Percentiles rank a stretch among this genome's conserved stretches.
These are phyloP conservation scores for Coenobita brevimanus DNA, from an alignment of 1,140 invertebrate species.

Conservation along the genomic window DNA sequence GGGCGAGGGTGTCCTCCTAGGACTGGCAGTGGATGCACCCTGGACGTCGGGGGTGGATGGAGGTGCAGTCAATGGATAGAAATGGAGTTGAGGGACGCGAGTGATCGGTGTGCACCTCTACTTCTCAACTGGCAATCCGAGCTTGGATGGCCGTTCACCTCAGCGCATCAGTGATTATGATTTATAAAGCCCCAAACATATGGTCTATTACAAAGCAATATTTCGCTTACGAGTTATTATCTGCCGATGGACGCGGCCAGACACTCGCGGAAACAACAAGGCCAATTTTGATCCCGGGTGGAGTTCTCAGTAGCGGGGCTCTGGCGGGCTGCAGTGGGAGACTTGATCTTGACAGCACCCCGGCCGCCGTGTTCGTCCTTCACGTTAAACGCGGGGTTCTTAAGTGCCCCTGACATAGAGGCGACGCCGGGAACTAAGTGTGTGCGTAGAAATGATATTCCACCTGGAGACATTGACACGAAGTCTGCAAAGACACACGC, in stretches of 20 bases:
- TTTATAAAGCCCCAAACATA: constrained; percentile 37
- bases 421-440: constrained; percentile 47
- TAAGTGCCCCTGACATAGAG: constrained; percentile 53
- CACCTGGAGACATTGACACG: constrained; percentile 24
- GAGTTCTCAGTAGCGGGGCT: constrained; percentile 46
- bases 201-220: constrained; percentile 44
- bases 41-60: not conserved
- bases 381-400: constrained; percentile 44
- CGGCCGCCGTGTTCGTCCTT: constrained; percentile 44
- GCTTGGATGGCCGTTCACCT: constrained; percentile 41
- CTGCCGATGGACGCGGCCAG: constrained; percentile 1
- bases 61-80: constrained; percentile 21
- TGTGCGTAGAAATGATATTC: constrained; percentile 55
- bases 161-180: constrained; percentile 44
- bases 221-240: constrained; percentile 38
- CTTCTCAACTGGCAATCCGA: constrained; percentile 55
- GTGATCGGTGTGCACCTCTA: constrained; percentile 34
- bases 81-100: constrained; percentile 25
- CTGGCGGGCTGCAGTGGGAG: constrained; percentile 4
- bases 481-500: constrained; percentile 50
- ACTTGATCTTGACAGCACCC: constrained; percentile 47
- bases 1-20: not conserved
- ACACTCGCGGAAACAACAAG: not conserved
- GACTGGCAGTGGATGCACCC: no score
- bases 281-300: not conserved